Evolutionary conservation across 2,888 invertebrate genomes (phyloP).

Genomic region (Archips crataeganus): DNA sequence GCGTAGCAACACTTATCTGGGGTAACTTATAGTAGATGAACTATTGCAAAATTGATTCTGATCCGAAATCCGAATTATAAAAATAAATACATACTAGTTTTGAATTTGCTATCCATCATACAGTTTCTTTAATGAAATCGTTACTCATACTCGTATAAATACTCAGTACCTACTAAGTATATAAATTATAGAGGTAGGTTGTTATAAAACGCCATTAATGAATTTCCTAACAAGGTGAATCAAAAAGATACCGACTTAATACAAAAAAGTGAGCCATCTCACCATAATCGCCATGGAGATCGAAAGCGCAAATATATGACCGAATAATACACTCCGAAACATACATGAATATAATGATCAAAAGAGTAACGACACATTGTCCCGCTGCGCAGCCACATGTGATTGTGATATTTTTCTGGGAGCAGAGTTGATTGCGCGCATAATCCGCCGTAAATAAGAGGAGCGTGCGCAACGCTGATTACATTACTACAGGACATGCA

Average conservation of each 20-base stretch:
- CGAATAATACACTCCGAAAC: constrained; percentile 14
- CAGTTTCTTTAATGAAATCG: too few relatives aligned
- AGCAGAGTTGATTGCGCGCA: constrained; percentile 72
- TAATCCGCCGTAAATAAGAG: constrained; percentile 83
- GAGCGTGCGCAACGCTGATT: constrained; percentile 77
- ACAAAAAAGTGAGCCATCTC: neutral
- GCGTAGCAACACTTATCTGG: too few relatives aligned
- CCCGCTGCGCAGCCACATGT: constrained; percentile 48
- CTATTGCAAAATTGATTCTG: too few relatives aligned
- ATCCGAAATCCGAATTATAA: too few relatives aligned
- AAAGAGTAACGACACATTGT: constrained; percentile 63
- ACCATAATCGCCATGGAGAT: neutral
- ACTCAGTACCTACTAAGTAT: too few relatives aligned
- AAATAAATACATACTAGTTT: too few relatives aligned
- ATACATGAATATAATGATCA: constrained; percentile 48
- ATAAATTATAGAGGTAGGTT: too few relatives aligned
- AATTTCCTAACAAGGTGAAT: too few relatives aligned
- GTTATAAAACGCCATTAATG: too few relatives aligned
- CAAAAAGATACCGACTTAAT: neutral
- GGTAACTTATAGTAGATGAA: too few relatives aligned
- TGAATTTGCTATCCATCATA: too few relatives aligned
- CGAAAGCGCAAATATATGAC: neutral
- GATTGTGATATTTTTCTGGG: constrained; percentile 56
- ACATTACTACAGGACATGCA: constrained; percentile 67
- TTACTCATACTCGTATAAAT: too few relatives aligned